Evolutionary conservation across 2,113 vertebrate species (phyloP).

Genomic region (Hemichromis elongatus): DNA sequence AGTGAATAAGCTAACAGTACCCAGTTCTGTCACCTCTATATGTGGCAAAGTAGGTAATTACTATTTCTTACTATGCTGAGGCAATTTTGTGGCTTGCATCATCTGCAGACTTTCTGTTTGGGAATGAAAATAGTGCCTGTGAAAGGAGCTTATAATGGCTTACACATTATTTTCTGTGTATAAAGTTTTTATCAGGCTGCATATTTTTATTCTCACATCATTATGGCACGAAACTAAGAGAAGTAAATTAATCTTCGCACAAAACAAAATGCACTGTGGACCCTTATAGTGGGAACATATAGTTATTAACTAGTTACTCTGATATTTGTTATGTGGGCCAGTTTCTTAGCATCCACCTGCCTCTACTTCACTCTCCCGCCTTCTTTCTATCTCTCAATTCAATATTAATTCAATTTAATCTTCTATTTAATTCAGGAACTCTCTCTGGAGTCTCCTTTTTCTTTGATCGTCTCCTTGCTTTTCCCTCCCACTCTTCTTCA

Average conservation of each 20-base stretch:
- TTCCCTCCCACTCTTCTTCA: slow-evolving; percentile 4
- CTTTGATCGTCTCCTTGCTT: slow-evolving; percentile 47
- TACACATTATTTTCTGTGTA: background rate
- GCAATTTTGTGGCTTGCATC: background rate
- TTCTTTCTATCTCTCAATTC: slow-evolving; percentile 29
- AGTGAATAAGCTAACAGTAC: background rate
- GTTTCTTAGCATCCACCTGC: slow-evolving; percentile 16
- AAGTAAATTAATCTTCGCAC: background rate
- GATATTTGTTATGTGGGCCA: slow-evolving; percentile 1
- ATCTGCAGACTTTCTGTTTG: background rate
- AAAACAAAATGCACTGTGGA: background rate
- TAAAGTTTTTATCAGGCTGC: background rate
- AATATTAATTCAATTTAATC: slow-evolving; percentile 67
- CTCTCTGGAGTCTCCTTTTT: slow-evolving; percentile 52
- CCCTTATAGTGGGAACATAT: background rate
- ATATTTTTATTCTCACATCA: background rate
- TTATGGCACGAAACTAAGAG: background rate
- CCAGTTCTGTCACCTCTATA: background rate
- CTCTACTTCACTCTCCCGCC: background rate
- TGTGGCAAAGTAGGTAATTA: background rate
- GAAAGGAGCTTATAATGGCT: background rate
- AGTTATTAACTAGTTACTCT: slow-evolving; percentile 32
- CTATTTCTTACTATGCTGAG: background rate
- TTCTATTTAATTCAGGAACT: slow-evolving; percentile 59
- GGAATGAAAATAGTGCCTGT: background rate